phyloP scores from a whole-genome alignment of 2,113 vertebrate species.

The Sialia sialis region DNA sequence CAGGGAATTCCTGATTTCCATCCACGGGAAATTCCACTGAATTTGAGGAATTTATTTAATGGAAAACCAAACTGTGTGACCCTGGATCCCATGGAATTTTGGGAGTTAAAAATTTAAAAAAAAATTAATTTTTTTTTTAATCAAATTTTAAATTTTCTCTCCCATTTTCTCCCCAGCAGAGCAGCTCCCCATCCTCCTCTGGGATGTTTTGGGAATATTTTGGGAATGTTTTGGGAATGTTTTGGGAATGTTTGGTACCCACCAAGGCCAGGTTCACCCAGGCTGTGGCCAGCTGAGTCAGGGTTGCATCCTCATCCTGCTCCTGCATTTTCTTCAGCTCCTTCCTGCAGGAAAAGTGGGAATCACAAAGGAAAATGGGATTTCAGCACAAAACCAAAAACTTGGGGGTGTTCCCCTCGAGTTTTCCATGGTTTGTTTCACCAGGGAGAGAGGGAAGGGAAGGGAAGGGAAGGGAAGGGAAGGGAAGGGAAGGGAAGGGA shows the following conservation, averaged over 20 bases:
- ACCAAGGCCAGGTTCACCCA: constrained; percentile 92
- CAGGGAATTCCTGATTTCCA: not conserved
- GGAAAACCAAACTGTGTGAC: rapidly evolving
- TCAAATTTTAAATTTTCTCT: no score
- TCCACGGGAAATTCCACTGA: no score
- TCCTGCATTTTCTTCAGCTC: constrained; percentile 98
- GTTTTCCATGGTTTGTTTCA: not conserved
- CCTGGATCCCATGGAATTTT: not conserved
- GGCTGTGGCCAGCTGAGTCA: constrained; percentile 93
- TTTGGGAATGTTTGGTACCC: constrained; percentile 14
- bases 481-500: rapidly evolving
- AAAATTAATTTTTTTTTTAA: no score
- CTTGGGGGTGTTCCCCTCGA: rapidly evolving
- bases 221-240: not conserved
- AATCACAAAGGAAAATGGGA: not conserved
- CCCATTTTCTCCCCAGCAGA: no score
- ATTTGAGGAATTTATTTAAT: not conserved
- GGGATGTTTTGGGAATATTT: rapidly evolving
- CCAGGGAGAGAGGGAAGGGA: rapidly evolving
- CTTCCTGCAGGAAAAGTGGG: constrained; percentile 73
- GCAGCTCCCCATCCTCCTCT: rapidly evolving
- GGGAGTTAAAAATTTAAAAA: no score
- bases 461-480: rapidly evolving
- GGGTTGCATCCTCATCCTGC: constrained; percentile 91
- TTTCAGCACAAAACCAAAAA: rapidly evolving